Base-by-base conservation (phyloP, 2,797 vertebrate species). In the Neomorphus geoffroyi region DNA sequence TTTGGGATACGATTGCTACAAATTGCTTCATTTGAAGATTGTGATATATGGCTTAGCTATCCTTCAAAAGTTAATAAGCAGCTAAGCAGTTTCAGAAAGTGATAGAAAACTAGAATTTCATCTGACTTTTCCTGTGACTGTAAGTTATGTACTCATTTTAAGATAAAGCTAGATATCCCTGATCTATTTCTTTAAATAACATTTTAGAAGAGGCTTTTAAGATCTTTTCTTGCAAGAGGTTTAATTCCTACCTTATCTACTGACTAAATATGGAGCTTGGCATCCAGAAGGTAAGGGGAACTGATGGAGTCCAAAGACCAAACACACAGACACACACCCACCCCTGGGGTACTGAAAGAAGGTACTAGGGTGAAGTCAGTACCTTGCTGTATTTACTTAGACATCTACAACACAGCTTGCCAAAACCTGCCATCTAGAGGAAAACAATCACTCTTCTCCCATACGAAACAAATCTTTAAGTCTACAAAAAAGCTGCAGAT, bases 371-470 rank as follows among this genome's bases (percentile, higher is more conserved):
- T 46, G 37, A 81, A 86, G 19, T 6, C 70, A 62, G 27, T 43
- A 43, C 10, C 35, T 66, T 48, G 24, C 46, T 33, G 6, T 86
- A 15, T 80, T 94, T 82, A 64, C 35, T 50, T 56, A 9, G 2
- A 45, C 1, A 0, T 17, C 43, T 75, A 66, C 71, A 83, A 35
- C 32, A 95, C 92, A 92, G 17, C 75, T 87, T 94, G 82, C 53
- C 72, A 83, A 93, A 96, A 87, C 13, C 91, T 95, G 96, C 94
- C 94, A 96, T 78, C 94, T 96, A 96, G 94, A 94, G 96, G 94
- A 82, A 91, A 94, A 72, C 7, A 39, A 67, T 61, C 51, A 57
- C 3, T 86, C 11, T 69, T 56, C 28, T 86, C 18, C 46, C 9
- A 69, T 23, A 43, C 11, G 39, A 39, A 78, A 6, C 13, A 88